Base-by-base conservation (phyloP, 2,888 invertebrate genomes). In the Scaptomyza reducta region DNA sequence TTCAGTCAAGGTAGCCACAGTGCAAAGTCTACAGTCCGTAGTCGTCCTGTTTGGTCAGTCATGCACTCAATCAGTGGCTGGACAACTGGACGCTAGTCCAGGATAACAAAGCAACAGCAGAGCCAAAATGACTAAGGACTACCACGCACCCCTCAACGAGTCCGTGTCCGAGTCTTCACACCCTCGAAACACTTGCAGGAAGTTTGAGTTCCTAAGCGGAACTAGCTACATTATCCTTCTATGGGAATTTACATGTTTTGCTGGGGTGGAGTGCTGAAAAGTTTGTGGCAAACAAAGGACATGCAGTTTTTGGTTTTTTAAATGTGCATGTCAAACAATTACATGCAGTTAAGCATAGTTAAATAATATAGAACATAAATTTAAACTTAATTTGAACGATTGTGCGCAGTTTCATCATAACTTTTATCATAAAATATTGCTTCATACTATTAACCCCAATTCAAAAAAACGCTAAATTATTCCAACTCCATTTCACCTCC, bases 121-220 rank as follows among this genome's bases (percentile, higher is more conserved):
- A 5, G 5, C 18, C 42, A 57, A 70, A 70, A 60, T 74, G 74
- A 74, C 74, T 74, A 56, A 66, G 59, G 54, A 74, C 62, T 66
- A 46, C 47, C 27, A 33, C 25, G 54, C 61, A 65, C 59, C 79
- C 79, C 53, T 29, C 47, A 38, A 38, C 14, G 33, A n/a, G 53
- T 33, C 47, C 64, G 50, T 42, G 35, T 6, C 42, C 40, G 27
- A 13, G 53, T 40, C 47, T 61, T 55, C 41, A 47, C 69, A 66
- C 64, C 67, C 69, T 47, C 47, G 14, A 35, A 46, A 29, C 33
- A 45, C 14, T 59, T 54, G 65, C 77, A 85, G 82, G 82, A 82
- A 85, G 83, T 80, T 67, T 65, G 74, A 86, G 79, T 80, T 80
- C 83, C 82, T 81, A 79, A 74, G 82, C 82, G 85, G 79, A 84